Conservation (phyloP, 2,888 invertebrate genomes). For the Eupithecia pulchellata region DNA sequence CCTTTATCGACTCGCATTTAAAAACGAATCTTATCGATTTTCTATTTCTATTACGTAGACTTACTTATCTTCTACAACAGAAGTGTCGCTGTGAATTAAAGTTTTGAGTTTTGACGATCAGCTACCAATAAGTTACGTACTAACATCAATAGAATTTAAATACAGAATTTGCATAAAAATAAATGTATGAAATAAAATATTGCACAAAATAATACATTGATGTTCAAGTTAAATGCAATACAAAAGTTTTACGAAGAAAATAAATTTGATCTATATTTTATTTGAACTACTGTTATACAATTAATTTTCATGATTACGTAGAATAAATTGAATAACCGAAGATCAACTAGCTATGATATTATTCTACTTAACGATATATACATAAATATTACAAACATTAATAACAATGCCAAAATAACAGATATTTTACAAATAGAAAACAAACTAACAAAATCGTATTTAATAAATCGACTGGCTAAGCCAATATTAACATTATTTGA, state of each 20-base stretch:
- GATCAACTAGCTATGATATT: slow-evolving; percentile 55
- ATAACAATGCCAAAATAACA: slow-evolving; percentile 82
- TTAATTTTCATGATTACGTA: slow-evolving; percentile 32
- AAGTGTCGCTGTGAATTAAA: not conserved
- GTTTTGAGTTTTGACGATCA: not conserved
- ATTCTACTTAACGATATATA: slow-evolving; percentile 76
- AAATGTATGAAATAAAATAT: slow-evolving; percentile 9
- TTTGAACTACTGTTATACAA: slow-evolving; percentile 31
- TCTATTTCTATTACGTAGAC: slow-evolving; percentile 5
- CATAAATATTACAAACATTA: slow-evolving; percentile 82
- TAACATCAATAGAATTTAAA: slow-evolving; percentile 7
- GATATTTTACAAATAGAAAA: slow-evolving; percentile 71
- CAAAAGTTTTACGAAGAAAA: slow-evolving; percentile 11
- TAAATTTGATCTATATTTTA: slow-evolving; percentile 17
- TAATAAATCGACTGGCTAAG: slow-evolving; percentile 33
- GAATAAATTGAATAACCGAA: slow-evolving; percentile 46
- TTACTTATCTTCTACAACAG: slow-evolving; percentile 17
- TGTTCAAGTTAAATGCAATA: slow-evolving; percentile 32
- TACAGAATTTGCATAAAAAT: slow-evolving; percentile 3
- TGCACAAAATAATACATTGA: slow-evolving; percentile 20
- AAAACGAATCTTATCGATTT: not conserved
- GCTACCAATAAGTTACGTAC: slow-evolving; percentile 22
- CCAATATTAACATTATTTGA: slow-evolving; percentile 31
- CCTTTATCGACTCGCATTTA: not conserved
- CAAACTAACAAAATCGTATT: slow-evolving; percentile 67